Conservation (phyloP, 2,888 invertebrate species). For the Cerceris ruficornis region DNA sequence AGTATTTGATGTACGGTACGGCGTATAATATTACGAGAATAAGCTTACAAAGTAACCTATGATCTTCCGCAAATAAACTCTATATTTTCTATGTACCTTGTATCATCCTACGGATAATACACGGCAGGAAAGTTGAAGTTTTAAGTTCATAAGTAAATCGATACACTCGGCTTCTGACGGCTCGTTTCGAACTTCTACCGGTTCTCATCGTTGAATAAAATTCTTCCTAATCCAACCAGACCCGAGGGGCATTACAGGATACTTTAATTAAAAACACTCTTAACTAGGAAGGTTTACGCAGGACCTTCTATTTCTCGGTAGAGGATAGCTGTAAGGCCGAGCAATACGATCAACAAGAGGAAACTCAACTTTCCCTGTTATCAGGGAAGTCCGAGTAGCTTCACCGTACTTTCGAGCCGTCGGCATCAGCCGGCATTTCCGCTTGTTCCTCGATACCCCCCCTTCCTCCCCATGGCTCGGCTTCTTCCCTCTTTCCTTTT, state of each 20-base stretch:
- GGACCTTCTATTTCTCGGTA: slow-evolving; percentile 6
- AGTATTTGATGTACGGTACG: neutral
- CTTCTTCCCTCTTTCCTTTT: slow-evolving; percentile 9
- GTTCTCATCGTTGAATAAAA: slow-evolving; percentile 1
- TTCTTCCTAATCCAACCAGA: slow-evolving; percentile 8
- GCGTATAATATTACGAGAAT: neutral
- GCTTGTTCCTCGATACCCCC: slow-evolving; percentile 8
- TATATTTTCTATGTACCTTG: too few relatives aligned
- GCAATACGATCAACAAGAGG: slow-evolving; percentile 33
- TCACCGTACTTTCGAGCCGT: slow-evolving; percentile 32
- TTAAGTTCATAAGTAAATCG: too few relatives aligned
- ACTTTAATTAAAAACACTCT: slow-evolving; percentile 49
- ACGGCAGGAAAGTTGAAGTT: too few relatives aligned
- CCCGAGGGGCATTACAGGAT: neutral
- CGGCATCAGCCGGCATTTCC: slow-evolving; percentile 31
- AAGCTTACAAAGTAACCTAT: neutral
- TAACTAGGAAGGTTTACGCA: slow-evolving; percentile 20
- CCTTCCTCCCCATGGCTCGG: neutral
- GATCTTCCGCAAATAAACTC: too few relatives aligned
- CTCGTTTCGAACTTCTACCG: too few relatives aligned
- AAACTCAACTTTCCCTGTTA: slow-evolving; percentile 55
- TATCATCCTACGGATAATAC: too few relatives aligned
- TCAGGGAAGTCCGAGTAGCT: slow-evolving; percentile 46
- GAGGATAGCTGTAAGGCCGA: slow-evolving; percentile 2
- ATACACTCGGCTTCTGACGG: too few relatives aligned